phyloP scores from a whole-genome alignment of 2,888 invertebrate species.

The Aphidius colemani region DNA sequence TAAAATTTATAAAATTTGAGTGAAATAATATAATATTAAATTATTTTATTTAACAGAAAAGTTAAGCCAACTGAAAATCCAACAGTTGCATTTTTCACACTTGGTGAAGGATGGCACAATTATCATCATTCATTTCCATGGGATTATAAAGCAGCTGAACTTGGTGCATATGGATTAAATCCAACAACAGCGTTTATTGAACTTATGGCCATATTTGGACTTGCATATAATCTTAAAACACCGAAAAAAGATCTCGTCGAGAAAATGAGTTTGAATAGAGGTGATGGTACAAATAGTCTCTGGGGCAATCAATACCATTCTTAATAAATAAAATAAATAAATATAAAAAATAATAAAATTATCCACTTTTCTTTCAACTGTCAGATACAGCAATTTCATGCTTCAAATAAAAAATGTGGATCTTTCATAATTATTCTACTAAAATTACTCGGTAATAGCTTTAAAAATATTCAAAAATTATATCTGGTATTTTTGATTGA shows the following conservation, averaged over 20 bases:
- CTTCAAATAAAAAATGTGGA: no score
- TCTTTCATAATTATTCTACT: no score
- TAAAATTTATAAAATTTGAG: no score
- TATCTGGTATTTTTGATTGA: no score
- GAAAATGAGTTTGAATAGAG: conserved; percentile 43
- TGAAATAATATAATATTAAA: neutral
- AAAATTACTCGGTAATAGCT: no score
- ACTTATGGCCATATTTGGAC: conserved; percentile 49
- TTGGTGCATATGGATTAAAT: conserved; percentile 50
- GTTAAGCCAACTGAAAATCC: conserved; percentile 61
- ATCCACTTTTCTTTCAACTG: no score
- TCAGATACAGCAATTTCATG: no score
- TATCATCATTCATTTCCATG: conserved; percentile 70
- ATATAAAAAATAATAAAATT: neutral
- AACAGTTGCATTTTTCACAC: conserved; percentile 60
- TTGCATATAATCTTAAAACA: conserved; percentile 53
- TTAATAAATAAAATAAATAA: conserved; percentile 12
- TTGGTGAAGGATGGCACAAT: conserved; percentile 68
- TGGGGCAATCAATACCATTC: conserved; percentile 44
- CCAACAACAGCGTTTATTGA: conserved; percentile 50
- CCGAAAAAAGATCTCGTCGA: conserved; percentile 44
- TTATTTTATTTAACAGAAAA: conserved; percentile 38
- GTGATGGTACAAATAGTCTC: conserved; percentile 50
- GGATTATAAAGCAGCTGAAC: conserved; percentile 56
- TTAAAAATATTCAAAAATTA: no score